Evolutionary conservation across 2,888 invertebrate species (phyloP).

Genomic region (Cristatella mucedo): DNA sequence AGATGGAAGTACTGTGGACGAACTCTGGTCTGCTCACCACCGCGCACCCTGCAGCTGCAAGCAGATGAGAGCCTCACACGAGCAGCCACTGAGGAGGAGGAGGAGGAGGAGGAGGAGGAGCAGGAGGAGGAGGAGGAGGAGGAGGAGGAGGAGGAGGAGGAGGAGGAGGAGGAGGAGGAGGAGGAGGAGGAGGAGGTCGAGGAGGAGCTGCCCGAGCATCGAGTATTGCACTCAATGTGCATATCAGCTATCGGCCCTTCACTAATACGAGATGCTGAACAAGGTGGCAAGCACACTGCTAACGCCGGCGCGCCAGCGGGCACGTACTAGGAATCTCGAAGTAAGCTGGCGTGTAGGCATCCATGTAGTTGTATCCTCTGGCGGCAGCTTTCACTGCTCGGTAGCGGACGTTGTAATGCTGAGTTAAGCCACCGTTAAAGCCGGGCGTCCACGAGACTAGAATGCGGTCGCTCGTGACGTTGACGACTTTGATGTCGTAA

Average conservation of each 20-base stretch:
- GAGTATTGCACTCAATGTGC: no score
- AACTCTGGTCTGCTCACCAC: no score
- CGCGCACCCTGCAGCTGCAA: no score
- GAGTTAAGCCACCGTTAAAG: conserved; percentile 74
- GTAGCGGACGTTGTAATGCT: conserved; percentile 63
- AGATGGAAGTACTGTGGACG: no score
- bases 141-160: conserved; percentile 63
- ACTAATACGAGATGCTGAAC: no score
- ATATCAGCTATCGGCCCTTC: no score
- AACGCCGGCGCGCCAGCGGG: conserved; percentile 38
- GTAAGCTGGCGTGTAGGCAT: conserved; percentile 50
- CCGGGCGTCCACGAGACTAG: conserved; percentile 72
- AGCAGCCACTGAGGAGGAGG: no score
- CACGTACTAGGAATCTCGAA: conserved; percentile 48
- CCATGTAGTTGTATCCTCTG: conserved; percentile 48
- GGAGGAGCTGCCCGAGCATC: no score
- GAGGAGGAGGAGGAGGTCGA: conserved; percentile 57
- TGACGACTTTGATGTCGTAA: conserved; percentile 46
- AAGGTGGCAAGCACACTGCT: no score
- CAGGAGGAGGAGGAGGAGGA: conserved; percentile 73
- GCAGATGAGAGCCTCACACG: no score
- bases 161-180: conserved; percentile 70
- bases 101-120: conserved; percentile 73
- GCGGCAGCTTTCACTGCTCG: conserved; percentile 29
- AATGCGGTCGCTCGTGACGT: conserved; percentile 72